Percentiles rank a stretch among this genome's conserved stretches.
These are phyloP conservation scores for Siderastrea radians DNA, from an alignment of 92 coral and sea anemone species.

Conservation along the genomic window DNA sequence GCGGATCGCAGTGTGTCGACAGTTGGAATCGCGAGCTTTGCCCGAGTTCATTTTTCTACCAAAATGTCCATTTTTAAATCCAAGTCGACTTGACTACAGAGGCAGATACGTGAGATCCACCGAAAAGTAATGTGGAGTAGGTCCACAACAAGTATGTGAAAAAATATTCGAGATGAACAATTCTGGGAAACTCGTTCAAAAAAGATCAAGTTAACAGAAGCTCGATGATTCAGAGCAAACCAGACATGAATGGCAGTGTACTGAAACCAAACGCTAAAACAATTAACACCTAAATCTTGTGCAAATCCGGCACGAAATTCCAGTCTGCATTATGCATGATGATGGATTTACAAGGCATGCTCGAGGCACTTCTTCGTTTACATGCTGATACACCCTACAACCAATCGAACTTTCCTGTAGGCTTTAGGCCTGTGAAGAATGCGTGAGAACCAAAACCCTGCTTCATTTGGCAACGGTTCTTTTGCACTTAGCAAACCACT, in stretches of 20 bases:
- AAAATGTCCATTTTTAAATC: too few relatives aligned
- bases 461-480: not conserved
- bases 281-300: not conserved
- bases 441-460: not conserved
- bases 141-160: not conserved
- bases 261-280: constrained; percentile 2
- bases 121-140: too few relatives aligned
- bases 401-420: too few relatives aligned
- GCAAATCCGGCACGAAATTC: not conserved
- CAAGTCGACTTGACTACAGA: too few relatives aligned
- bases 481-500: not conserved
- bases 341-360: too few relatives aligned
- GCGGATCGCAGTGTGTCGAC: too few relatives aligned
- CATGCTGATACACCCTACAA: too few relatives aligned
- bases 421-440: not conserved
- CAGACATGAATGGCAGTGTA: not conserved
- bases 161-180: not conserved
- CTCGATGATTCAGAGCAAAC: too few relatives aligned
- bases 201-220: not conserved
- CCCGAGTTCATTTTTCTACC: too few relatives aligned
- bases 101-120: too few relatives aligned
- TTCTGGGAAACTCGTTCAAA: constrained; percentile 24
- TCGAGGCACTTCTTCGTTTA: too few relatives aligned
- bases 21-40: too few relatives aligned
- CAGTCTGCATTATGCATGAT: not conserved